Base-by-base conservation (phyloP, 2,797 vertebrate genomes). In the Staurois parvus region DNA sequence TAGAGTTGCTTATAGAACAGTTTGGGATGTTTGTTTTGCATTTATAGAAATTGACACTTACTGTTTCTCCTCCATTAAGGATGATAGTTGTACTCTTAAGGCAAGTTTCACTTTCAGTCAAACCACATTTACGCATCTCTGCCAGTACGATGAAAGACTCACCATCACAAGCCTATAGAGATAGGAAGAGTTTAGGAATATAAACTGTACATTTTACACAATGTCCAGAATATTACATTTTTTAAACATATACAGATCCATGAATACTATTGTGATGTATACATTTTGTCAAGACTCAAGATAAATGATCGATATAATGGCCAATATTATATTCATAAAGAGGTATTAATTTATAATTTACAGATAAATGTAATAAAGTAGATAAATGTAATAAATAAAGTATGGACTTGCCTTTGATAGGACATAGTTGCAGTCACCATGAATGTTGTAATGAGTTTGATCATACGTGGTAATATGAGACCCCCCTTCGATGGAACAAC, bases 391-490 rank as follows among this genome's bases (percentile, higher is more conserved):
- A 8, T 59, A 59, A 7, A 4, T 24, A 24, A n/a, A 59, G 7
- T 9, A 59, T 24, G 7, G 52, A 34, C 29, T 84, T 91, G 95
- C 95, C 94, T 96, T 95, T 75, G 92, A 90, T 86, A 96, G 24
- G 70, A 95, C 91, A 0, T 96, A 96, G 86, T 88, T 91, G 62
- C 95, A 96, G 76, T 95, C 94, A 11, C 95, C 95, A 0, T 95
- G 94, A 88, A 95, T 91, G 0, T 91, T 94, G 90, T 94, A 95
- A 2, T 88, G 68, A 81, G 83, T 92, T 77, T 93, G 90, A 34
- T 96, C 95, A 29, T 95, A 95, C 0, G 94, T 96, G 74, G 93
- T 90, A 83, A 96, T 87, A 80, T 96, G 95, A 37, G 94, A 90
- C 0, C 95, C 95, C 8, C 95, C 95, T 87, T 94, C 88, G 85